Base-by-base conservation (phyloP, 2,888 invertebrate genomes). In the Hipparchia sbordonii region DNA sequence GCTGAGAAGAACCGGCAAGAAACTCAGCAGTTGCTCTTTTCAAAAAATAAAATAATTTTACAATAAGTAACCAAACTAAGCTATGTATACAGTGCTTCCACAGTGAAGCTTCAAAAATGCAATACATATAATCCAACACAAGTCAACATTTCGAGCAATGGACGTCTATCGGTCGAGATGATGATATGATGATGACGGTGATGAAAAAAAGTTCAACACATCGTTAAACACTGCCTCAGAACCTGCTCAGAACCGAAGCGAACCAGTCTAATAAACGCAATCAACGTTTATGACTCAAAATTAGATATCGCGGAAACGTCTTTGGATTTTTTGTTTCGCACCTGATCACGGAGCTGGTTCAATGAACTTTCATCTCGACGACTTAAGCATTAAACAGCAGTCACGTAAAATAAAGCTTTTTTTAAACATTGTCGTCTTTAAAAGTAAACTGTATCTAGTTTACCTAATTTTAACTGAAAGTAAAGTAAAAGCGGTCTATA, bases 211-310 rank as follows among this genome's bases (percentile, higher is more conserved):
- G 23, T 65, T 59, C 56, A 60, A 23, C 59, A 45, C 57, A 45
- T 48, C 65, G 54, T 70, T 59, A 80, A 77, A 59, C 12, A 60
- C 54, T 23, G 10, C 6, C 54, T 52, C 39, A 39, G 39, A 39
- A 39, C 39, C 39, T 39, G 39, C 39, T 39, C 13, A 9, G 67
- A 63, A 73, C 76, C 72, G 72, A 71, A 79, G 75, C 77, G 74
- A 80, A 80, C 80, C 82, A 79, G 81, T 86, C 86, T 85, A 84
- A 83, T 83, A 84, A 72, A 74, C 59, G 76, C 87, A 87, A 89
- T 89, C 88, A 89, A 87, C 79, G 82, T 88, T 89, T 88, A 89
- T 83, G 87, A 86, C 78, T 87, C 82, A 87, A 89, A 90, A 89
- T 89, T 87, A 87, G 88, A 87, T 87, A 87, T 85, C 83, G 83